These are phyloP conservation scores for Edolisoma coerulescens DNA, from an alignment of 2,113 vertebrate species.

Conservation along the genomic window DNA sequence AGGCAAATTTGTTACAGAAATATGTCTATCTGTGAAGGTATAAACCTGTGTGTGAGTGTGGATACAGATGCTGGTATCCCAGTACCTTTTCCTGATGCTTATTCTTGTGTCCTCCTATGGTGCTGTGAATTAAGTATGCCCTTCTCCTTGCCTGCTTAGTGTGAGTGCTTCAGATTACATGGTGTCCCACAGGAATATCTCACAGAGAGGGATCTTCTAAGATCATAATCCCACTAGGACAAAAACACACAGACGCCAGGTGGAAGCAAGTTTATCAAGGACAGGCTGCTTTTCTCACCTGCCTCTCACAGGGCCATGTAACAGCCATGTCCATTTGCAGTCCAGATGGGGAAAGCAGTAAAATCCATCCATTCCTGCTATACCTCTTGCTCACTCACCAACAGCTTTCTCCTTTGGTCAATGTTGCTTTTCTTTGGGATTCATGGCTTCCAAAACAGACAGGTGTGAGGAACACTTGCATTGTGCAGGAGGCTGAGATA, in stretches of 20 bases:
- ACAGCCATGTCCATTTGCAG: neutral
- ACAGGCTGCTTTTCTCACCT: neutral
- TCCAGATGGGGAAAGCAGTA: neutral
- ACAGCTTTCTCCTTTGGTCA: neutral
- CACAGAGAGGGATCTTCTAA: neutral
- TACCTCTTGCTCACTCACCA: neutral
- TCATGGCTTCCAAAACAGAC: neutral
- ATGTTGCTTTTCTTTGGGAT: neutral
- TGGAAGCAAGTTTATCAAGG: neutral
- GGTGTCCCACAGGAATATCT: neutral
- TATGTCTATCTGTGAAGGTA: neutral
- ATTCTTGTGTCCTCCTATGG: neutral
- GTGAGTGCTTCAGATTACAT: neutral
- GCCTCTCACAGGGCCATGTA: neutral
- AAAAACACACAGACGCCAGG: neutral
- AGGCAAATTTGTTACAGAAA: neutral
- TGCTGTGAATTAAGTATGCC: accelerated
- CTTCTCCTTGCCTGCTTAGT: neutral
- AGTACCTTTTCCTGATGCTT: neutral
- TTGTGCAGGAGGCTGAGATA: neutral
- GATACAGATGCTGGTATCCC: neutral
- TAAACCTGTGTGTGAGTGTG: neutral
- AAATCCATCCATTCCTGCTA: neutral
- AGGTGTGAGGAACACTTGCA: neutral
- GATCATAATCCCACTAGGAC: neutral